These are phyloP conservation scores for Sebastes diaconus DNA, from an alignment of 2,797 vertebrate species.

Conservation along the genomic window DNA sequence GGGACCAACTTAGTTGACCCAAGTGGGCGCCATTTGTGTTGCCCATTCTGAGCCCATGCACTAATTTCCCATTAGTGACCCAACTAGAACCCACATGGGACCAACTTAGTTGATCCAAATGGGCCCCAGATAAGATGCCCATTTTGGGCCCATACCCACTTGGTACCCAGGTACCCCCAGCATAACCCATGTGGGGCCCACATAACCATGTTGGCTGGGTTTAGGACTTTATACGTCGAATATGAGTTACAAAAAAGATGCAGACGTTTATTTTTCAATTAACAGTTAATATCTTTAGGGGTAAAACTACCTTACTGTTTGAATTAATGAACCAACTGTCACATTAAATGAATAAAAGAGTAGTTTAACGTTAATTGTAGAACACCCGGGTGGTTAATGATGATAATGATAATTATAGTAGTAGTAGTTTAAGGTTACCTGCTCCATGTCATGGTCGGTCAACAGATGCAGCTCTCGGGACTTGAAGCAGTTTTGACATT, in stretches of 20 bases:
- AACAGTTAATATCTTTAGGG: neutral
- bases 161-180: no score
- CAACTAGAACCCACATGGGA: no score
- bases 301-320: neutral
- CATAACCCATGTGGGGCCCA: no score
- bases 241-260: neutral
- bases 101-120: no score
- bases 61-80: no score
- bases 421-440: slow-evolving; percentile 68
- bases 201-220: no score
- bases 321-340: neutral
- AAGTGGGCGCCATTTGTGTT: no score
- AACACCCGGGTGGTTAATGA: neutral
- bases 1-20: no score
- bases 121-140: no score
- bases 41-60: no score
- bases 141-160: no score
- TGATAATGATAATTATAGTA: neutral
- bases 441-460: slow-evolving; percentile 84
- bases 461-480: slow-evolving; percentile 89
- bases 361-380: neutral
- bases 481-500: slow-evolving; percentile 96
- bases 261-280: neutral
- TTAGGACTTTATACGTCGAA: neutral
- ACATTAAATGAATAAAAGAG: rapidly evolving